Evolutionary conservation across 2,113 vertebrate species (phyloP).

Genomic region (Cairina moschata): DNA sequence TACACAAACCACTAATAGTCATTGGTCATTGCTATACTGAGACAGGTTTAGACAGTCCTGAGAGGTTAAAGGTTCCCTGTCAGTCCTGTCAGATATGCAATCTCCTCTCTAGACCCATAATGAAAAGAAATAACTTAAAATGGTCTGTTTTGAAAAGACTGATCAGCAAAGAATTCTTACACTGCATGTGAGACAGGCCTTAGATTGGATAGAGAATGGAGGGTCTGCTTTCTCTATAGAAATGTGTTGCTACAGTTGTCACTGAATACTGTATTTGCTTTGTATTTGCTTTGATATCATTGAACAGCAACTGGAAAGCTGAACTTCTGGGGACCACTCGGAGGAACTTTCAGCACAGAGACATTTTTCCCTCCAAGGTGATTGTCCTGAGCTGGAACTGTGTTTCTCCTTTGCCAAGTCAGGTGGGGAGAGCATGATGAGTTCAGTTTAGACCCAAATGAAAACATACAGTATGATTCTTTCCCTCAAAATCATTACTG

Average conservation of each 20-base stretch:
- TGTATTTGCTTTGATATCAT: not conserved
- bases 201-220: not conserved
- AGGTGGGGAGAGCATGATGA: not conserved
- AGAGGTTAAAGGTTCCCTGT: not conserved
- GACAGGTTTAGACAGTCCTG: not conserved
- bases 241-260: not conserved
- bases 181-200: not conserved
- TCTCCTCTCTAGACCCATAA: not conserved
- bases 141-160: not conserved
- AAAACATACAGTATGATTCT: not conserved
- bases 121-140: not conserved
- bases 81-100: not conserved
- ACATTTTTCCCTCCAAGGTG: not conserved
- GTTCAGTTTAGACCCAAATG: not conserved
- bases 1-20: not conserved
- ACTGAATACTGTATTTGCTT: not conserved
- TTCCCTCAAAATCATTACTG: not conserved
- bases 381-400: not conserved
- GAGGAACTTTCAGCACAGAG: not conserved
- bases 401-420: not conserved
- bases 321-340: not conserved
- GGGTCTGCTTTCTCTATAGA: not conserved
- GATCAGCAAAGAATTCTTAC: not conserved
- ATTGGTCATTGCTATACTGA: not conserved
- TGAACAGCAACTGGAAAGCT: not conserved